Evolutionary conservation across 2,888 invertebrate species (phyloP).

Genomic region (Eumacrocentrus americanus): DNA sequence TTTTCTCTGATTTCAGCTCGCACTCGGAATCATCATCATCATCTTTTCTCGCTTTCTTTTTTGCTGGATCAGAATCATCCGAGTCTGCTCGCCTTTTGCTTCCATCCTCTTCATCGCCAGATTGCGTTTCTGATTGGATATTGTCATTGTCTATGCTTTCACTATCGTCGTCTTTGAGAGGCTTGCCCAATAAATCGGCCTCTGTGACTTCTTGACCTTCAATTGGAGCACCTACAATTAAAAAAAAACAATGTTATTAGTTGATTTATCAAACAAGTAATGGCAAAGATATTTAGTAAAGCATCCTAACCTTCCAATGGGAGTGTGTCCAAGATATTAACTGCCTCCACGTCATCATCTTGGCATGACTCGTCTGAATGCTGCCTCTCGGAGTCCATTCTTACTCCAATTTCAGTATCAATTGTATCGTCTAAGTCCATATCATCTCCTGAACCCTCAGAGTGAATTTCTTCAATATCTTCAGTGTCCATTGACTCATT

Average conservation of each 20-base stretch:
- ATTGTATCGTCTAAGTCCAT: constrained; percentile 60
- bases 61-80: constrained; percentile 49
- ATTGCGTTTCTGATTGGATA: constrained; percentile 44
- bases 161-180: constrained; percentile 53
- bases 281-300: too few species aligned
- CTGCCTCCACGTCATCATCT: constrained; percentile 56
- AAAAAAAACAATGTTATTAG: constrained; percentile 9
- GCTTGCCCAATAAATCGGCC: constrained; percentile 55
- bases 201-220: constrained; percentile 59
- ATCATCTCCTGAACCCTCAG: constrained; percentile 57
- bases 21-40: constrained; percentile 56
- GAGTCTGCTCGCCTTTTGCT: constrained; percentile 58
- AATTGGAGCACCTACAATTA: constrained; percentile 54
- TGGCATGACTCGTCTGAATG: constrained; percentile 40
- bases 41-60: constrained; percentile 57
- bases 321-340: constrained; percentile 58
- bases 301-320: constrained; percentile 52
- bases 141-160: constrained; percentile 52
- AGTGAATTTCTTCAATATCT: constrained; percentile 55
- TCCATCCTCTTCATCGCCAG: constrained; percentile 55
- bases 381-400: constrained; percentile 52
- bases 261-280: background rate
- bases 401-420: constrained; percentile 57
- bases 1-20: constrained; percentile 55
- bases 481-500: constrained; percentile 44